Percentiles rank a stretch among this genome's conserved stretches.
Evolutionary conservation across 2,888 invertebrate species (phyloP).

Genomic region (Lomographa bimaculata): DNA sequence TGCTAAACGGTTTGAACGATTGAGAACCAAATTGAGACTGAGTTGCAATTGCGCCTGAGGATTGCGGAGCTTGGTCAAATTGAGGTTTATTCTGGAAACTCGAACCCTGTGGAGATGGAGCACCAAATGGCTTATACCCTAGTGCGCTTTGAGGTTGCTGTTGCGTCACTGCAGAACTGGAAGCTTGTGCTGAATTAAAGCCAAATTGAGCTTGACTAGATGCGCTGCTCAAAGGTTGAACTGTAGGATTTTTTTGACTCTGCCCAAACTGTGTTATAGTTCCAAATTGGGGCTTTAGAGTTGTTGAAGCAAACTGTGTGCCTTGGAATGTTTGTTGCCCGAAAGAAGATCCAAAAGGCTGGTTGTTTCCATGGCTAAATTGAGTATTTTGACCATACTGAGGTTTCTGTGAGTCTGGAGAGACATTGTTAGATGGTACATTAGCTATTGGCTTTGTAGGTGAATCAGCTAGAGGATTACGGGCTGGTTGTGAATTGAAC

Average conservation of each 20-base stretch:
- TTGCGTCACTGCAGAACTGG: slow-evolving; percentile 8
- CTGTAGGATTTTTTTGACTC: slow-evolving; percentile 8
- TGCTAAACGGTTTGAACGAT: slow-evolving; percentile 3
- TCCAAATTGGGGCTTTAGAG: slow-evolving; percentile 32
- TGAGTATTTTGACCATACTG: slow-evolving; percentile 20
- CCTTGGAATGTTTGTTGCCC: slow-evolving; percentile 21
- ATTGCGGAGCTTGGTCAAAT: slow-evolving; percentile 15
- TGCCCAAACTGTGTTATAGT: slow-evolving; percentile 23
- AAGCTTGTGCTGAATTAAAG: slow-evolving; percentile 18
- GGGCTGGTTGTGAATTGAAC: slow-evolving; percentile 6
- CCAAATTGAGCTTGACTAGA: slow-evolving; percentile 25
- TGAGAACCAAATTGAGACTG: slow-evolving; percentile 5
- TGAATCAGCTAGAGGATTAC: slow-evolving; percentile 7
- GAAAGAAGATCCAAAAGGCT: slow-evolving; percentile 10
- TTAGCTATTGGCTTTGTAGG: slow-evolving; percentile 13
- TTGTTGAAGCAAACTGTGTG: slow-evolving; percentile 30
- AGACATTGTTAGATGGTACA: slow-evolving; percentile 8
- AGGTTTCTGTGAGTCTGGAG: slow-evolving; percentile 8
- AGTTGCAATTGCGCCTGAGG: slow-evolving; percentile 8
- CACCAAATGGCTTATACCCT: slow-evolving; percentile 9
- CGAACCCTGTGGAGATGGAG: background rate
- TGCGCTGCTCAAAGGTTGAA: slow-evolving; percentile 14
- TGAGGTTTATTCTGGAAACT: slow-evolving; percentile 14
- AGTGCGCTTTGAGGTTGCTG: slow-evolving; percentile 4
- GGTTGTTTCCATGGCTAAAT: slow-evolving; percentile 7